These are phyloP conservation scores for Eupithecia tripunctaria DNA, from an alignment of 2,888 invertebrate genomes.

Conservation along the genomic window DNA sequence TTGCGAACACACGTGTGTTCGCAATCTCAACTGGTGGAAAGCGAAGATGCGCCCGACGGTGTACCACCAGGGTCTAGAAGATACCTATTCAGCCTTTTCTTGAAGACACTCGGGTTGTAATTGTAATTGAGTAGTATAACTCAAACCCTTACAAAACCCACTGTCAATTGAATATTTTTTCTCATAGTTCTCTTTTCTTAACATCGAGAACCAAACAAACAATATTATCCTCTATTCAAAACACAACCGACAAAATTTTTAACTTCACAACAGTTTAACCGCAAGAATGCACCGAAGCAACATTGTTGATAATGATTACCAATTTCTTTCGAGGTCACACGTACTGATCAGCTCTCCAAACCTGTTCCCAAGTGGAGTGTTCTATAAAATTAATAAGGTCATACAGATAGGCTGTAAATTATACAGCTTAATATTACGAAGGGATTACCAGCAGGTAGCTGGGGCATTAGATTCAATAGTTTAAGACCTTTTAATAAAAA, in stretches of 20 bases:
- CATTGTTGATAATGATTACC: conserved; percentile 38
- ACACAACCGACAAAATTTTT: neutral
- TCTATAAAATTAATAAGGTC: conserved; percentile 80
- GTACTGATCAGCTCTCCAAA: conserved; percentile 52
- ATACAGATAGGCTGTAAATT: conserved; percentile 64
- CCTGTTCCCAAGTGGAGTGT: conserved; percentile 71
- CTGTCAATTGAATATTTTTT: neutral
- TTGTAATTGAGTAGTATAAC: no score
- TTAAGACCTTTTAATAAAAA: conserved; percentile 14
- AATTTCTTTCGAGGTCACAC: conserved; percentile 48
- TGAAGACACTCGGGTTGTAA: no score
- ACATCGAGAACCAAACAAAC: neutral
- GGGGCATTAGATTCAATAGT: conserved; percentile 9
- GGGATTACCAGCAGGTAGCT: conserved; percentile 47
- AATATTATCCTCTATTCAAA: conserved; percentile 2
- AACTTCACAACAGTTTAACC: conserved; percentile 9
- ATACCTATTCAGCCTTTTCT: no score
- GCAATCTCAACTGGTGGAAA: no score
- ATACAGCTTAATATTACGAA: conserved; percentile 56
- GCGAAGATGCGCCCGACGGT: no score
- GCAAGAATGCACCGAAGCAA: conserved; percentile 25
- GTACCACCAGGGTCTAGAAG: no score
- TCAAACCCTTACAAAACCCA: neutral
- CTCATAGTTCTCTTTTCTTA: neutral
- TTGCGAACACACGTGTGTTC: no score